These are phyloP conservation scores for Xiphophorus birchmanni DNA, from an alignment of 2,797 vertebrate species.

Conservation along the genomic window DNA sequence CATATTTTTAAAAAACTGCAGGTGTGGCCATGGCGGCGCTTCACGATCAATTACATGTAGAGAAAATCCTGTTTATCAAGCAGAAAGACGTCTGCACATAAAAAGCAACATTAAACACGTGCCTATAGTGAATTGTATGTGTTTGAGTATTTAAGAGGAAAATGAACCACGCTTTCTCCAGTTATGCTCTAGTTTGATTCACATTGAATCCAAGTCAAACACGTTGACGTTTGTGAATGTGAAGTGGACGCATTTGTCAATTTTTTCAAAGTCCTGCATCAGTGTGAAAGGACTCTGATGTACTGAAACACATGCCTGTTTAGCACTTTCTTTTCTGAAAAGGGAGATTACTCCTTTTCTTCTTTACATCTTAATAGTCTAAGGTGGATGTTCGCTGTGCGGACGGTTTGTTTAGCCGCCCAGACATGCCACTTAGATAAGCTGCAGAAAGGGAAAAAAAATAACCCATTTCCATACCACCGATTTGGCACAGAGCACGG, in stretches of 20 bases:
- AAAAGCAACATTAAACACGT: not conserved
- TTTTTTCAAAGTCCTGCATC: slow-evolving; percentile 2
- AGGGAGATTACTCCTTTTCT: not conserved
- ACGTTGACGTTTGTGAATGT: not conserved
- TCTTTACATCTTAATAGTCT: slow-evolving; percentile 8
- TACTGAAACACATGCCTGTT: slow-evolving; percentile 14
- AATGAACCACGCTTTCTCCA: not conserved
- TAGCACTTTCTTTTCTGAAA: not conserved
- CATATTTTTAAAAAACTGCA: too few relatives aligned
- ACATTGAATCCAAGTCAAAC: not conserved
- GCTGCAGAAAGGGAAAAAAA: not conserved
- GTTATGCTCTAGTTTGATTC: not conserved
- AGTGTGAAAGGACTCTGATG: slow-evolving; percentile 1
- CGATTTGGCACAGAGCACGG: not conserved
- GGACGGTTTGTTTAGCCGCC: slow-evolving; percentile 3
- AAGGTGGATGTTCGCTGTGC: not conserved
- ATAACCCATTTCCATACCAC: slow-evolving; percentile 2
- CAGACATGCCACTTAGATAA: slow-evolving; percentile 6
- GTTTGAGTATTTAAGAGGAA: not conserved
- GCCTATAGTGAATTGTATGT: not conserved
- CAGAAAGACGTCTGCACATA: not conserved
- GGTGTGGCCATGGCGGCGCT: too few relatives aligned
- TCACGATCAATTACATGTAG: too few relatives aligned
- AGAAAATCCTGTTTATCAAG: not conserved
- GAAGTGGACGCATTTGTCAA: not conserved